Conservation (phyloP, 2,888 invertebrate species). For the Pterobdella sp. region DNA sequence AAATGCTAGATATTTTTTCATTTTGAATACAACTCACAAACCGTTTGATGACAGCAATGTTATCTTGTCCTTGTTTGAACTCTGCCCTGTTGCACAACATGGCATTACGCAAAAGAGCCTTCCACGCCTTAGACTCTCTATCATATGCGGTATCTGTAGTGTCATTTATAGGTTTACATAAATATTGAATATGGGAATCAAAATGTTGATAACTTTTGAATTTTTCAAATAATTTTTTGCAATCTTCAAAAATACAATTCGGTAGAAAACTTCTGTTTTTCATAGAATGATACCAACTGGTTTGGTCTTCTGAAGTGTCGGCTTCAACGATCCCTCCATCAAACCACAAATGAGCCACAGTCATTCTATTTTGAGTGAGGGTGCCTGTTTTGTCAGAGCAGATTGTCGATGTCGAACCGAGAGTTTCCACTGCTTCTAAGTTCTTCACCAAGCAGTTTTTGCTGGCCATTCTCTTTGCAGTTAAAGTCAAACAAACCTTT, state of each 20-base stretch:
- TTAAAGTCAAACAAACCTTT: conserved; percentile 81
- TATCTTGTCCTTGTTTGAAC: conserved; percentile 89
- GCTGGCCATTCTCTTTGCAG: conserved; percentile 97
- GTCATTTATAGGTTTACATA: background rate
- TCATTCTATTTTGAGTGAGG: conserved; percentile 96
- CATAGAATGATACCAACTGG: conserved; percentile 59
- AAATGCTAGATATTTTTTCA: no score
- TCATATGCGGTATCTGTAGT: conserved; percentile 72
- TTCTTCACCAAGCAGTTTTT: conserved; percentile 99
- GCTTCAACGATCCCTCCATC: conserved; percentile 97
- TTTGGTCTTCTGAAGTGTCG: conserved; percentile 96
- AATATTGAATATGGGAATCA: no score
- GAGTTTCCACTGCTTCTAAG: conserved; percentile 95
- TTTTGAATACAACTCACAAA: conserved; percentile 47
- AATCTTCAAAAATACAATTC: no score
- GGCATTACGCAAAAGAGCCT: conserved; percentile 83
- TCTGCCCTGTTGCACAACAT: conserved; percentile 96
- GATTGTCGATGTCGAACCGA: conserved; percentile 96
- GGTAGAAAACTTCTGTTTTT: no score
- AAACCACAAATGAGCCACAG: conserved; percentile 98
- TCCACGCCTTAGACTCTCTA: conserved; percentile 70
- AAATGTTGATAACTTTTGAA: no score
- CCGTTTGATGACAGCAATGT: conserved; percentile 81
- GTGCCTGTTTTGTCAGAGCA: conserved; percentile 99
- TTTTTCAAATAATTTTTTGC: no score